Conservation (phyloP, 1,140 invertebrate genomes). For the Drosophila santomea region DNA sequence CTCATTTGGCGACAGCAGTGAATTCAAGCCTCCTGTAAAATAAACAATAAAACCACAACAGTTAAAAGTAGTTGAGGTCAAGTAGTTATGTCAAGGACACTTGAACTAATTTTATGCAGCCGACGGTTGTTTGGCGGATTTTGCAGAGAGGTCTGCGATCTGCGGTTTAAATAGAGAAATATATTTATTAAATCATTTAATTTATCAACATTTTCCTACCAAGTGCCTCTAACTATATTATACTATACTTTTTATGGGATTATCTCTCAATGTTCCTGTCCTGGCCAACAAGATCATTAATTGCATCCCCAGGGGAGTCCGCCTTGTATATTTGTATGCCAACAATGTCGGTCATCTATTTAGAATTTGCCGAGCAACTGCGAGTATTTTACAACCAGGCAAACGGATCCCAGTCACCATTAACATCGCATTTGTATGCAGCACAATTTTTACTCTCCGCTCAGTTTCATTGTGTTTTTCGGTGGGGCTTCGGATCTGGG, state of each 20-base stretch:
- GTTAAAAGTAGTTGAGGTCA: conserved; percentile 29
- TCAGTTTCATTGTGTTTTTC: conserved; percentile 56
- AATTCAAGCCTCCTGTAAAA: conserved; percentile 87
- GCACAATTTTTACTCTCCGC: conserved; percentile 60
- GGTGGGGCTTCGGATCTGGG: conserved; percentile 40
- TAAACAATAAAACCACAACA: conserved; percentile 74
- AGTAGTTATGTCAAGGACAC: conserved; percentile 4
- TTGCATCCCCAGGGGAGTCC: conserved; percentile 42
- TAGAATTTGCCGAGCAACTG: conserved; percentile 37
- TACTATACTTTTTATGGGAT: no score
- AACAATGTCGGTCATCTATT: conserved; percentile 53
- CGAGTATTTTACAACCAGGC: conserved; percentile 5
- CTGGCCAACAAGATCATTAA: conserved; percentile 66
- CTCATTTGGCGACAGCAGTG: conserved; percentile 85
- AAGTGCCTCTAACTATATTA: no score
- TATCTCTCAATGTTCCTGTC: conserved; percentile 13
- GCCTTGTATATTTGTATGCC: conserved; percentile 28
- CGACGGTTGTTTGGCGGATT: not conserved
- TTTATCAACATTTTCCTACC: no score
- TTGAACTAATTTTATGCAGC: conserved; percentile 40
- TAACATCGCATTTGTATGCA: conserved; percentile 65
- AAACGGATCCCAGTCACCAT: conserved; percentile 45
- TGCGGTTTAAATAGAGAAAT: no score
- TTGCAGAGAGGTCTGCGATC: no score
- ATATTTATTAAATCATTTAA: no score